Percentiles rank a stretch among this genome's conserved stretches.
Conservation (phyloP, 1,140 invertebrate species). For the Contarinia nasturtii region DNA sequence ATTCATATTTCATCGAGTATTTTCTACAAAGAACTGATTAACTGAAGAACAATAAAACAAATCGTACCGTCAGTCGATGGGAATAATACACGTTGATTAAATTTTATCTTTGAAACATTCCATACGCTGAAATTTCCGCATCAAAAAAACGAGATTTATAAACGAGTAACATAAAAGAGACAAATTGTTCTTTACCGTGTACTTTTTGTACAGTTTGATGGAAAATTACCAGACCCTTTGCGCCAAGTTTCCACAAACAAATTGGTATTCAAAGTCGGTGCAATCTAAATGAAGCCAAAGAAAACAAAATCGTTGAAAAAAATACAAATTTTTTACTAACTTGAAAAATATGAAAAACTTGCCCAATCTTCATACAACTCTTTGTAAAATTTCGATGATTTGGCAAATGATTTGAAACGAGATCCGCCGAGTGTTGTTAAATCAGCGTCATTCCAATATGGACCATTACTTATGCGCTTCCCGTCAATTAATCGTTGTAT, state of each 20-base stretch:
- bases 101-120: neutral
- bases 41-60: too few species aligned
- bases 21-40: too few species aligned
- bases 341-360: too few species aligned
- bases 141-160: constrained; percentile 5
- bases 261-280: constrained; percentile 43
- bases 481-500: constrained; percentile 39
- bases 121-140: neutral
- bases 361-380: constrained; percentile 73
- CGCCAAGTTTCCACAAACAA: constrained; percentile 76
- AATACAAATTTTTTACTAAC: too few species aligned
- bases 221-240: constrained; percentile 52
- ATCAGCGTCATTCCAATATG: constrained; percentile 34
- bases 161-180: constrained; percentile 3
- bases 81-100: neutral
- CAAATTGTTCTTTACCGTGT: constrained; percentile 6
- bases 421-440: constrained; percentile 34
- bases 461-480: constrained; percentile 34
- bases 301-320: too few species aligned
- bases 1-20: neutral
- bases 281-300: constrained; percentile 14
- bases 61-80: constrained; percentile 36
- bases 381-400: constrained; percentile 51
- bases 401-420: constrained; percentile 59
- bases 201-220: constrained; percentile 39